A percentile compares a stretch with the other conserved stretches of the same genome.
phyloP scores from a whole-genome alignment of 2,113 vertebrate genomes.

The Parus major region DNA sequence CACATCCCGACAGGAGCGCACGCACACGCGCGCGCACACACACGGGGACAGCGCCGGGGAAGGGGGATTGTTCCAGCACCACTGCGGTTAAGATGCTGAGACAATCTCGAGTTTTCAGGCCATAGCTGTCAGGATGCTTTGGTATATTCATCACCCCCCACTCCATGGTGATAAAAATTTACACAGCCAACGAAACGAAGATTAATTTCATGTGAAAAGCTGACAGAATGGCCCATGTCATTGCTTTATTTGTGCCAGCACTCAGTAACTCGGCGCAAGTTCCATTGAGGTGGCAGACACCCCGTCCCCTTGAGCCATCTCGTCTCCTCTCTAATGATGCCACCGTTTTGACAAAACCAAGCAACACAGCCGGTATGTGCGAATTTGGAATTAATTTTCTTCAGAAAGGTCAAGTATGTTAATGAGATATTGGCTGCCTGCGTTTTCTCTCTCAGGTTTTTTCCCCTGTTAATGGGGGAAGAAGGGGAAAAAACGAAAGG shows the following conservation, averaged over 20 bases:
- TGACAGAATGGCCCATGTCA: constrained; percentile 78
- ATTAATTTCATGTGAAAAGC: constrained; percentile 78
- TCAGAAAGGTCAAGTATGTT: constrained; percentile 78
- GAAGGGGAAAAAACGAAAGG: not conserved
- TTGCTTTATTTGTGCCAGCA: constrained; percentile 71
- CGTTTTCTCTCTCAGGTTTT: not conserved
- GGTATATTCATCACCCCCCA: constrained; percentile 60
- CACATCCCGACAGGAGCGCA: not conserved
- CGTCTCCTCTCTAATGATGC: constrained; percentile 78
- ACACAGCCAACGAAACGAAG: constrained; percentile 72
- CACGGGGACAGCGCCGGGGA: not conserved
- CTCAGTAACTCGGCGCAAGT: constrained; percentile 69
- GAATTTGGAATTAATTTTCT: constrained; percentile 82
- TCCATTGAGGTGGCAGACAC: constrained; percentile 78
- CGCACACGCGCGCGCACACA: not conserved
- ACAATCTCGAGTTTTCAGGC: constrained; percentile 62
- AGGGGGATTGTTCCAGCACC: constrained; percentile 30
- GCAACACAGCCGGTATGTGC: constrained; percentile 74
- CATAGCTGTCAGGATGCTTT: constrained; percentile 72
- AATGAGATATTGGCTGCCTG: constrained; percentile 71
- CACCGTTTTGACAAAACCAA: constrained; percentile 77
- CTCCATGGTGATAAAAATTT: constrained; percentile 70
- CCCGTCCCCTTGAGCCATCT: constrained; percentile 75
- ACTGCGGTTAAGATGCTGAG: constrained; percentile 55
- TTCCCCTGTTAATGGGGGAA: not conserved